Evolutionary conservation across 2,113 vertebrate genomes (phyloP).

Genomic region (Saguinus imperator): DNA sequence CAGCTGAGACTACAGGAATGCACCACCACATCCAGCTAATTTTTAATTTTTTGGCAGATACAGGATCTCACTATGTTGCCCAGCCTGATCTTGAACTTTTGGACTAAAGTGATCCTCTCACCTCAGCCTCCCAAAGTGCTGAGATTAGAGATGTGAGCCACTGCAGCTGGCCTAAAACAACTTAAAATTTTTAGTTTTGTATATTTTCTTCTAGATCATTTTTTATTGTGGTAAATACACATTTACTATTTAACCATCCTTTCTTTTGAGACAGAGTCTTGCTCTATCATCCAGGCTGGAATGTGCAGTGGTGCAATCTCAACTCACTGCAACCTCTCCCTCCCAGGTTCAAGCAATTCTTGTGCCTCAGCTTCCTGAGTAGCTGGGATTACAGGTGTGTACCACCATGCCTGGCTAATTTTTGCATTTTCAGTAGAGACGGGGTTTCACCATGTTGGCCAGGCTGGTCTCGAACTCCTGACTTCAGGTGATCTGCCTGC

Average conservation of each 20-base stretch:
- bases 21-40: not conserved
- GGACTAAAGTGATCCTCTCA: not conserved
- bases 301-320: too few species aligned
- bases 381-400: too few species aligned
- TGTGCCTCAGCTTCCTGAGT: too few species aligned
- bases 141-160: not conserved
- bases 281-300: not conserved
- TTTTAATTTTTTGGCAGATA: not conserved
- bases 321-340: too few species aligned
- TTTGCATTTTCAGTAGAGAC: too few species aligned
- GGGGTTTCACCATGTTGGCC: too few species aligned
- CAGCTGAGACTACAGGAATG: not conserved
- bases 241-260: not conserved
- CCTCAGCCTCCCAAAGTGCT: not conserved
- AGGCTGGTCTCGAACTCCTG: too few species aligned
- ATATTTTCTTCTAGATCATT: not conserved
- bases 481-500: too few species aligned
- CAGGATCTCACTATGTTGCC: not conserved
- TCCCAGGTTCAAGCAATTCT: too few species aligned
- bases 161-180: too few species aligned
- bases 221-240: not conserved
- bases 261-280: not conserved
- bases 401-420: too few species aligned
- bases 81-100: not conserved
- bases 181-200: conserved; percentile 5